Conservation (phyloP, 2,888 invertebrate genomes). For the Eustalomyia histrio region DNA sequence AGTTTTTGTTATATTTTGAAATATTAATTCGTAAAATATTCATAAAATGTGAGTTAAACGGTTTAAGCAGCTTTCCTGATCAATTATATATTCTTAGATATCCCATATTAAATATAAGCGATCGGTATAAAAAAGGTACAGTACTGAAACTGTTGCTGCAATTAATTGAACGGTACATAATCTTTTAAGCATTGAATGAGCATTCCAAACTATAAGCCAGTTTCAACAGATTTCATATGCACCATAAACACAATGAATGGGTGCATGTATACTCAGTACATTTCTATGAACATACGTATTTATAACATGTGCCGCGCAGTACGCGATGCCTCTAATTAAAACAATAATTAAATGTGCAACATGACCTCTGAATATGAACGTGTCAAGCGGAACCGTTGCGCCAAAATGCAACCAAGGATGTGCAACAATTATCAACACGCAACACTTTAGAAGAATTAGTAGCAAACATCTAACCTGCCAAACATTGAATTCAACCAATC, state of each 20-base stretch:
- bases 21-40: too few species aligned
- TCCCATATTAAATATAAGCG: too few species aligned
- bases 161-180: not conserved
- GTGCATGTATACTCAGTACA: not conserved
- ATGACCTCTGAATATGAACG: conserved; percentile 56
- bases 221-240: conserved; percentile 1
- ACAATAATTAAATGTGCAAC: conserved; percentile 59
- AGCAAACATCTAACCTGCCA: conserved; percentile 18
- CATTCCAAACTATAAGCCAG: not conserved
- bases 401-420: conserved; percentile 67
- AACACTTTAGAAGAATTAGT: conserved; percentile 32
- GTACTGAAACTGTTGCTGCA: not conserved
- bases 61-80: too few species aligned
- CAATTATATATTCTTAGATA: too few species aligned
- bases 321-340: conserved; percentile 55
- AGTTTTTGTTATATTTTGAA: too few species aligned
- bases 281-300: not conserved
- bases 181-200: not conserved
- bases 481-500: conserved; percentile 42
- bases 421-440: conserved; percentile 63
- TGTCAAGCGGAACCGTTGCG: conserved; percentile 68
- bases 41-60: too few species aligned
- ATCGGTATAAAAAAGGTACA: not conserved
- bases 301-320: not conserved
- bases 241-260: conserved; percentile 24